Conservation (phyloP, 2,888 invertebrate genomes). For the Tetragonisca angustula region DNA sequence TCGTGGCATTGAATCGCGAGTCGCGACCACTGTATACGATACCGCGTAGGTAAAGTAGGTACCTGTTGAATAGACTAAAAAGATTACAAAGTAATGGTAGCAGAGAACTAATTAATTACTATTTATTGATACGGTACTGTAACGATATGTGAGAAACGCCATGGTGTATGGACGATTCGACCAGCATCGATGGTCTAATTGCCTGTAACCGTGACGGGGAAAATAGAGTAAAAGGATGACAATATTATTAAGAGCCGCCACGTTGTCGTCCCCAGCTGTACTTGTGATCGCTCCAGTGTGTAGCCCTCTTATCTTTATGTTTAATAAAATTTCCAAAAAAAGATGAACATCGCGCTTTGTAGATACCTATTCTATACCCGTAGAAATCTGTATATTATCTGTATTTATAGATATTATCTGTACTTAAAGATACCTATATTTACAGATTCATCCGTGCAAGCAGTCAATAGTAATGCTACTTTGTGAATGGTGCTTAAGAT, state of each 20-base stretch:
- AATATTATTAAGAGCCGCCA: slow-evolving; percentile 78
- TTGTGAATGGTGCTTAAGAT: slow-evolving; percentile 8
- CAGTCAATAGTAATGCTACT: not conserved
- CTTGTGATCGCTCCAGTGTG: slow-evolving; percentile 60
- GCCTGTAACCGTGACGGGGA: slow-evolving; percentile 32
- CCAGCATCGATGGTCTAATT: slow-evolving; percentile 25
- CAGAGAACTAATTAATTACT: slow-evolving; percentile 78
- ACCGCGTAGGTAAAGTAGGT: slow-evolving; percentile 84
- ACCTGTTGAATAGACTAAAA: slow-evolving; percentile 81
- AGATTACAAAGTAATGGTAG: slow-evolving; percentile 76
- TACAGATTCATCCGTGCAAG: not conserved
- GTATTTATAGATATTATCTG: slow-evolving; percentile 2
- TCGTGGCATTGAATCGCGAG: slow-evolving; percentile 81
- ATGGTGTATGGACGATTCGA: slow-evolving; percentile 43
- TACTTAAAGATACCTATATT: not conserved
- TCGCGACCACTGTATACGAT: slow-evolving; percentile 83
- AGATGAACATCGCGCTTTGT: not conserved
- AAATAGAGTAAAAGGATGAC: slow-evolving; percentile 79
- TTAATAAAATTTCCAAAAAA: not conserved
- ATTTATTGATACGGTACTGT: slow-evolving; percentile 78
- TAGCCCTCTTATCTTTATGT: not conserved
- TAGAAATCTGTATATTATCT: not conserved
- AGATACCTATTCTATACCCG: not conserved
- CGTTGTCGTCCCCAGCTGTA: slow-evolving; percentile 64
- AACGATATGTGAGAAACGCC: slow-evolving; percentile 65